These are phyloP conservation scores for Charina bottae DNA, from an alignment of 2,113 vertebrate species.

Conservation along the genomic window DNA sequence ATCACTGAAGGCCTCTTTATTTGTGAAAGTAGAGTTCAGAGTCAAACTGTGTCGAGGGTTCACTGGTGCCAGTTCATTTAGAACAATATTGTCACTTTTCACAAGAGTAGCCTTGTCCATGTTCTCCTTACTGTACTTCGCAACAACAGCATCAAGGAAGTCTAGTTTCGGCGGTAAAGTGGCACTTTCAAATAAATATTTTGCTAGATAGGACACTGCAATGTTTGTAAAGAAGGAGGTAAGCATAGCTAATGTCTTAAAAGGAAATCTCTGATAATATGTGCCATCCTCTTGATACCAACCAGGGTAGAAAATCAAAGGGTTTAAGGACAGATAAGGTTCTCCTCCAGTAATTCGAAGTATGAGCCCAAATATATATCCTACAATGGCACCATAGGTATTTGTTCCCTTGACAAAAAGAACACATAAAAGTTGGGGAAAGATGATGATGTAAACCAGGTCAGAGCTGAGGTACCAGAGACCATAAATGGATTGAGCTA, in stretches of 20 bases:
- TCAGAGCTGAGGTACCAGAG: slow-evolving; percentile 99
- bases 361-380: slow-evolving; percentile 88
- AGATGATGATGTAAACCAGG: slow-evolving; percentile 97
- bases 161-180: slow-evolving; percentile 90
- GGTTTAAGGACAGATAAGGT: slow-evolving; percentile 90
- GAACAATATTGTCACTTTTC: slow-evolving; percentile 89
- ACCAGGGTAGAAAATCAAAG: slow-evolving; percentile 92
- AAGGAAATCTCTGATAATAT: slow-evolving; percentile 90
- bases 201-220: slow-evolving; percentile 86
- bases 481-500: slow-evolving; percentile 92
- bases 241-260: slow-evolving; percentile 91
- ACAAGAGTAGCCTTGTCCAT: slow-evolving; percentile 97
- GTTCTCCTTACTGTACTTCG: slow-evolving; percentile 92
- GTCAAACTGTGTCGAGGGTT: slow-evolving; percentile 80
- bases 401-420: slow-evolving; percentile 96
- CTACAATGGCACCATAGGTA: slow-evolving; percentile 91
- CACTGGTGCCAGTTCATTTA: slow-evolving; percentile 91
- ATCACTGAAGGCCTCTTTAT: slow-evolving; percentile 85
- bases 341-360: slow-evolving; percentile 93
- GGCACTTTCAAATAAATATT: slow-evolving; percentile 96
- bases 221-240: slow-evolving; percentile 90
- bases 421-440: slow-evolving; percentile 94
- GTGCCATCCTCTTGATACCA: slow-evolving; percentile 81
- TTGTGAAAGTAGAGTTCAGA: slow-evolving; percentile 87
- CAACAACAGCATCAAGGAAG: slow-evolving; percentile 91